Evolutionary conservation across 2,888 invertebrate genomes (phyloP).

Genomic region (Cremastobaeus sp.): DNA sequence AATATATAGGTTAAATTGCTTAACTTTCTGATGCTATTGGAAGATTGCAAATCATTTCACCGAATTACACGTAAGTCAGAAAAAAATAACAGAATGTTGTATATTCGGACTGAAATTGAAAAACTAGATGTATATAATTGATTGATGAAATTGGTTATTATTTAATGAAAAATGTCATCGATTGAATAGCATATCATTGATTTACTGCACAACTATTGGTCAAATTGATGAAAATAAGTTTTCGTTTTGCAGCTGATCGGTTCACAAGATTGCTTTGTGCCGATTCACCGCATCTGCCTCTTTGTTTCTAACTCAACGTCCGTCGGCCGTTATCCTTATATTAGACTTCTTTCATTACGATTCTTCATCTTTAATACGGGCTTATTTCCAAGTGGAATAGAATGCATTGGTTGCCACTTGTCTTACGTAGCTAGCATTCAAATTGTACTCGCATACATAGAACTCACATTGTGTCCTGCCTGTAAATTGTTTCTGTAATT

Average conservation of each 20-base stretch:
- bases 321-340: conserved; percentile 53
- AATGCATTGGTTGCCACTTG: conserved; percentile 43
- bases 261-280: conserved; percentile 54
- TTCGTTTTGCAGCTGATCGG: conserved; percentile 58
- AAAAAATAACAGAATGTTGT: no score
- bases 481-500: conserved; percentile 44
- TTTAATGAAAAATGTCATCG: no score
- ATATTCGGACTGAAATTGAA: no score
- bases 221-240: conserved; percentile 49
- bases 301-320: conserved; percentile 58
- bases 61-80: no score
- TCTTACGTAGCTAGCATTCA: conserved; percentile 49
- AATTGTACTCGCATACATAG: conserved; percentile 18
- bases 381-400: conserved; percentile 49
- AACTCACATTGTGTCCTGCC: background rate
- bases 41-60: no score
- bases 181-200: conserved; percentile 26
- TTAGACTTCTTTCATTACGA: conserved; percentile 59
- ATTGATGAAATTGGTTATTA: no score
- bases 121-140: no score
- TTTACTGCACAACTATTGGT: conserved; percentile 32
- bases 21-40: no score
- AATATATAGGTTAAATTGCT: no score
- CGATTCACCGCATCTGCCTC: conserved; percentile 60
- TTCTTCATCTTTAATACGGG: conserved; percentile 49